A percentile compares a stretch with the other conserved stretches of the same genome.
These are phyloP conservation scores for Propithecus perrieri DNA, from an alignment of 2,797 vertebrate genomes.

Conservation along the genomic window DNA sequence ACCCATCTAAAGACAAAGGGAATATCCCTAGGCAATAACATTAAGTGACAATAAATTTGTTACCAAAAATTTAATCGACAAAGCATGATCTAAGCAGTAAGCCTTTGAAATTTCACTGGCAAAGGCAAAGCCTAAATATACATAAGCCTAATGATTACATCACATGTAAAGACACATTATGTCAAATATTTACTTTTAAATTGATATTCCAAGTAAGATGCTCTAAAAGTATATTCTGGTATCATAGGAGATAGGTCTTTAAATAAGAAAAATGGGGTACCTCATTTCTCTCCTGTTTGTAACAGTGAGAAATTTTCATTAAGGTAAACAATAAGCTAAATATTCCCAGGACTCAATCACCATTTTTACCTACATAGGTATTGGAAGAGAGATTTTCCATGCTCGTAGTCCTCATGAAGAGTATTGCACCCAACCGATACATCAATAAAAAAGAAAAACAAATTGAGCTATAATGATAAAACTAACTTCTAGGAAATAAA, in stretches of 20 bases:
- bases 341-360: neutral
- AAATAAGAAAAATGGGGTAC: neutral
- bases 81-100: neutral
- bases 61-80: neutral
- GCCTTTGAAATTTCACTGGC: neutral
- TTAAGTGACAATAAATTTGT: neutral
- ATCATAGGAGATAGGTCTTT: neutral
- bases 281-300: neutral
- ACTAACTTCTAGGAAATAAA: slow-evolving; percentile 16
- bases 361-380: neutral
- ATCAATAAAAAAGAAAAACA: neutral
- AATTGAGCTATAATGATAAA: neutral
- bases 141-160: neutral
- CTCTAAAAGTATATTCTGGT: neutral
- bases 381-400: neutral
- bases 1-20: neutral
- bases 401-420: neutral
- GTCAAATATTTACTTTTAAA: slow-evolving; percentile 10
- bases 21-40: neutral
- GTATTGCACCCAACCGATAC: neutral
- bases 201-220: neutral
- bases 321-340: neutral
- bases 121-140: neutral
- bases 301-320: neutral
- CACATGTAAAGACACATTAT: neutral